Conservation (phyloP, 2,888 invertebrate genomes). For the Himalopsyche japonica region DNA sequence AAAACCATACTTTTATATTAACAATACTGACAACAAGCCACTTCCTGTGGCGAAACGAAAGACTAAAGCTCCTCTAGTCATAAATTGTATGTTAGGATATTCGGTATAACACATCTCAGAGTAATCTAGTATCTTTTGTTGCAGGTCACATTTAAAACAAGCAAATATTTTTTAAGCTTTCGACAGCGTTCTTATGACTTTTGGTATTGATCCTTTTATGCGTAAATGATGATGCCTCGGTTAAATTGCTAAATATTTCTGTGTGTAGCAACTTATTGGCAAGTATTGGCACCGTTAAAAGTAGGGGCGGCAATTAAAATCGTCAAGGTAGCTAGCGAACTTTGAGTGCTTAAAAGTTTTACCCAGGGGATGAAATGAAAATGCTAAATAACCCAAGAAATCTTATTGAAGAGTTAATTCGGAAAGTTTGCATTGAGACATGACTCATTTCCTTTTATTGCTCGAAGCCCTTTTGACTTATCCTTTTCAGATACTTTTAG, state of each 20-base stretch:
- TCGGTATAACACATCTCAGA: too few species aligned
- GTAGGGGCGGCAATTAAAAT: not conserved
- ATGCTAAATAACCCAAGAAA: not conserved
- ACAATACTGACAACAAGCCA: too few species aligned
- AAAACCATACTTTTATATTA: too few species aligned
- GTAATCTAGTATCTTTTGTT: too few species aligned
- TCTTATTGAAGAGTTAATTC: constrained; percentile 1
- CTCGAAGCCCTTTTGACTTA: not conserved
- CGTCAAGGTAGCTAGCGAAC: not conserved
- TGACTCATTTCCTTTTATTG: not conserved
- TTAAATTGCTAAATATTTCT: not conserved
- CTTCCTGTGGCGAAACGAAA: too few species aligned
- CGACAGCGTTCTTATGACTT: too few species aligned
- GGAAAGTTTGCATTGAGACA: not conserved
- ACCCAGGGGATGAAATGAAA: not conserved
- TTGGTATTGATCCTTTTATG: too few species aligned
- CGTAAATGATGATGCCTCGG: too few species aligned
- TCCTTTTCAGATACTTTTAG: not conserved
- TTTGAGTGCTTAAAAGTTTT: not conserved
- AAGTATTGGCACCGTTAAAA: not conserved
- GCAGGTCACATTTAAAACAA: too few species aligned
- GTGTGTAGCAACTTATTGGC: not conserved
- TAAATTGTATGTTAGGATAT: too few species aligned
- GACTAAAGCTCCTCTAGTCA: too few species aligned
- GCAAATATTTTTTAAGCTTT: too few species aligned